These are phyloP conservation scores for Pelmatolapia mariae DNA, from an alignment of 2,113 vertebrate genomes.

Conservation along the genomic window DNA sequence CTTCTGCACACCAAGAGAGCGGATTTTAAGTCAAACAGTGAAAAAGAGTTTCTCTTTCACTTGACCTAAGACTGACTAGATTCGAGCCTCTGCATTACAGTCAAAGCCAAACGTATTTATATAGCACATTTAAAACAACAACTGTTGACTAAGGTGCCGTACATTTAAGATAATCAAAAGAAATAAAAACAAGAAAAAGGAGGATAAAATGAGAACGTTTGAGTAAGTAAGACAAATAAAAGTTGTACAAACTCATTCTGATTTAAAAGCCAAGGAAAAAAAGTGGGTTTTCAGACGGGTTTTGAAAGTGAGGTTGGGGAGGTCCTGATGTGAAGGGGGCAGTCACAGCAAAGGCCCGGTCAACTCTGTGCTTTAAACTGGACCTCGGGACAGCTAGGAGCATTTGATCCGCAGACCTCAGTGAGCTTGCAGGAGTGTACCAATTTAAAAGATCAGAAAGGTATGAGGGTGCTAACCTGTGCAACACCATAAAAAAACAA, in stretches of 20 bases:
- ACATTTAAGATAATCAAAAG: not conserved
- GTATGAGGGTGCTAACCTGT: not conserved
- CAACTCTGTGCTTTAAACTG: rapidly evolving
- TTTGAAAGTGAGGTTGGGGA: not conserved
- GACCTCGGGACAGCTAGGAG: not conserved
- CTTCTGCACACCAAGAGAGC: not conserved
- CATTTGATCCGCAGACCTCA: not conserved
- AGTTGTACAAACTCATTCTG: not conserved
- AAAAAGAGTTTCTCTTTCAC: not conserved
- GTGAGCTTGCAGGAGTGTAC: not conserved
- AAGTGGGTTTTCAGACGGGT: rapidly evolving
- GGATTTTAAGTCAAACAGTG: not conserved
- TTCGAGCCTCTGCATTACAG: not conserved
- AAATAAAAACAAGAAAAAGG: not conserved
- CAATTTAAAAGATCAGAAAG: not conserved
- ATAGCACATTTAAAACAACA: not conserved
- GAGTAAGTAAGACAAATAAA: not conserved
- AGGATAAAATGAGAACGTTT: rapidly evolving
- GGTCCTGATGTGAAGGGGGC: not conserved
- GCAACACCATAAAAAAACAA: not conserved
- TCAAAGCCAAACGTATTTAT: not conserved
- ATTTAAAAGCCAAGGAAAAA: not conserved
- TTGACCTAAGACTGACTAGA: not conserved
- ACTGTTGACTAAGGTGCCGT: not conserved
- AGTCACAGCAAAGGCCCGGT: not conserved